Conservation (phyloP, 2,888 invertebrate genomes). For the Ommatoiulus sabulosus region DNA sequence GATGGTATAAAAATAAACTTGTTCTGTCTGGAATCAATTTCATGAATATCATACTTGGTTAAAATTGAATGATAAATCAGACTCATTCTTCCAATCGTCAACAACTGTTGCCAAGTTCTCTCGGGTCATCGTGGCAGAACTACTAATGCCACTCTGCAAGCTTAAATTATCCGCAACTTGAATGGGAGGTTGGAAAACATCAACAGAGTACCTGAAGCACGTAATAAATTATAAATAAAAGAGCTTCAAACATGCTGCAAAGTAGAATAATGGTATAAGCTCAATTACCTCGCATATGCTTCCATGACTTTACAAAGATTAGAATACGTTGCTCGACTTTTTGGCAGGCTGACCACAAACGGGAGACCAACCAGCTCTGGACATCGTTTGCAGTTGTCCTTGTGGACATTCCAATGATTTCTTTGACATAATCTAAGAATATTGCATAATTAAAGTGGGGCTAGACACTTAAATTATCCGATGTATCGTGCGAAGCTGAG, state of each 20-base stretch:
- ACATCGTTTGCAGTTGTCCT: constrained; percentile 59
- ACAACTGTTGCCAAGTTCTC: background rate
- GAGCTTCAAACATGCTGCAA: background rate
- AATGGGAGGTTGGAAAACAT: constrained; percentile 68
- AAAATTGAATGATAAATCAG: background rate
- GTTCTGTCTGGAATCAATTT: background rate
- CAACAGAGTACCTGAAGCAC: constrained; percentile 67
- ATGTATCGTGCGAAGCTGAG: too few relatives aligned
- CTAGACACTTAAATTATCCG: too few relatives aligned
- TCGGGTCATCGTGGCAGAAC: background rate
- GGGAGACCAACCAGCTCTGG: constrained; percentile 68
- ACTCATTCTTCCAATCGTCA: background rate
- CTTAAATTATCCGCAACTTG: constrained; percentile 20
- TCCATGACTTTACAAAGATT: constrained; percentile 67
- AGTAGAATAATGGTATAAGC: background rate
- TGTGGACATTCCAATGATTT: constrained; percentile 66
- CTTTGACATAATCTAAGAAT: constrained; percentile 67
- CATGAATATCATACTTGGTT: background rate
- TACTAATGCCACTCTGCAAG: background rate
- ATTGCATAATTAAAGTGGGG: background rate
- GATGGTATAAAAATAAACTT: background rate
- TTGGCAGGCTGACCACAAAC: constrained; percentile 69
- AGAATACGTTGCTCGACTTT: constrained; percentile 68
- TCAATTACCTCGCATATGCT: constrained; percentile 63
- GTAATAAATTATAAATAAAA: background rate